Evolutionary conservation across 2,888 invertebrate species (phyloP).

Genomic region (Elaeidobius kamerunicus): DNA sequence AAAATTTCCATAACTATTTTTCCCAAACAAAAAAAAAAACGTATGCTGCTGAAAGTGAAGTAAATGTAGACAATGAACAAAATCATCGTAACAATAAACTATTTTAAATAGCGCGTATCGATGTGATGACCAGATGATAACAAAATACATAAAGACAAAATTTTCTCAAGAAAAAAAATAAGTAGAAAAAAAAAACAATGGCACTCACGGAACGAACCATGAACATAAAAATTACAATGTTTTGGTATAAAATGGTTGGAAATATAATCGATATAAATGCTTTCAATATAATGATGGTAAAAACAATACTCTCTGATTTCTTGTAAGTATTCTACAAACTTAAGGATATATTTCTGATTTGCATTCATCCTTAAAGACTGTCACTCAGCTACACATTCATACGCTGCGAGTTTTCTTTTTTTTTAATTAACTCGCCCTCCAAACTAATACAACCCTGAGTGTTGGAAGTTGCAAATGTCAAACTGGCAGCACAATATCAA

Average conservation of each 20-base stretch:
- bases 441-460: conserved; percentile 42
- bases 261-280: conserved; percentile 48
- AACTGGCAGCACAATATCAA: conserved; percentile 32
- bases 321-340: conserved; percentile 35
- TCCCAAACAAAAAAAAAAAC: too few species aligned
- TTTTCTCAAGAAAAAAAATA: conserved; percentile 32
- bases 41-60: conserved; percentile 27
- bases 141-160: conserved; percentile 34
- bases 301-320: conserved; percentile 39
- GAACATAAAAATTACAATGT: conserved; percentile 32
- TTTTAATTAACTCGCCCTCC: conserved; percentile 29
- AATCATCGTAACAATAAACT: conserved; percentile 36
- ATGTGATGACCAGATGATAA: conserved; percentile 21
- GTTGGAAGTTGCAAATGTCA: conserved; percentile 41
- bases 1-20: conserved; percentile 46
- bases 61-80: conserved; percentile 17
- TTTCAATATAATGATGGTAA: conserved; percentile 39
- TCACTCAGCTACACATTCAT: conserved; percentile 33
- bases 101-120: conserved; percentile 39
- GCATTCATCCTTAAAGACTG: conserved; percentile 34
- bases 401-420: conserved; percentile 26
- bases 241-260: conserved; percentile 43
- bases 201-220: conserved; percentile 41
- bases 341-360: conserved; percentile 31
- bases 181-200: conserved; percentile 44